Conservation (phyloP, 2,888 invertebrate species). For the Linnaemya tessellans region DNA sequence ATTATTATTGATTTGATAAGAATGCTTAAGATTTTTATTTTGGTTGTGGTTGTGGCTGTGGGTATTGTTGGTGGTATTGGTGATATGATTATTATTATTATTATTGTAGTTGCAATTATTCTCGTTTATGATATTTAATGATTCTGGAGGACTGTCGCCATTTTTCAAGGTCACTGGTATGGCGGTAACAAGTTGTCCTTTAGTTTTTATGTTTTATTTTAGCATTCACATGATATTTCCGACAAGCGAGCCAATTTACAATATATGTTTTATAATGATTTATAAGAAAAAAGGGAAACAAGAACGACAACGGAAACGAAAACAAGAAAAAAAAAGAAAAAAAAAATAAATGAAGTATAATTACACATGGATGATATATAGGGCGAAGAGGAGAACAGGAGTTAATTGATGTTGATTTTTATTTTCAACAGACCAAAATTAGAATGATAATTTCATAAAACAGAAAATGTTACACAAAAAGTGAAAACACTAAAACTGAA, state of each 20-base stretch:
- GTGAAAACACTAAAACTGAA: not conserved
- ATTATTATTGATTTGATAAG: conserved; percentile 54
- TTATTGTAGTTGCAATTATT: conserved; percentile 70
- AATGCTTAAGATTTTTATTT: conserved; percentile 54
- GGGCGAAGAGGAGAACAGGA: conserved; percentile 17
- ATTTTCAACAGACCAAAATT: conserved; percentile 53
- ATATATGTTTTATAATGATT: conserved; percentile 56
- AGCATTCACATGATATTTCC: conserved; percentile 56
- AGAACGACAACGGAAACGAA: conserved; percentile 41
- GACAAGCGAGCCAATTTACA: conserved; percentile 47
- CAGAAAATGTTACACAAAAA: conserved; percentile 13
- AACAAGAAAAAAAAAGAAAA: conserved; percentile 29
- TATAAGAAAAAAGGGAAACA: conserved; percentile 16
- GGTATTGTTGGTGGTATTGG: conserved; percentile 52
- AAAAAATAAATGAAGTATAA: conserved; percentile 42
- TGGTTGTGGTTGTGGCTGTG: conserved; percentile 54
- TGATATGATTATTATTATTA: conserved; percentile 68
- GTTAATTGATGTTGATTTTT: conserved; percentile 68
- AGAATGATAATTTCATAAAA: conserved; percentile 31
- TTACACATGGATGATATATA: conserved; percentile 59
- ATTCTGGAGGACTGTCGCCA: conserved; percentile 81
- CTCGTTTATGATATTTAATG: conserved; percentile 77
- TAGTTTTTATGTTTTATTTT: conserved; percentile 46
- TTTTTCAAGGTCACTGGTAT: conserved; percentile 82
- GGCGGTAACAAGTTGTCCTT: conserved; percentile 83